phyloP scores from a whole-genome alignment of 2,113 vertebrate genomes.

The Chaetorhynchus papuensis region DNA sequence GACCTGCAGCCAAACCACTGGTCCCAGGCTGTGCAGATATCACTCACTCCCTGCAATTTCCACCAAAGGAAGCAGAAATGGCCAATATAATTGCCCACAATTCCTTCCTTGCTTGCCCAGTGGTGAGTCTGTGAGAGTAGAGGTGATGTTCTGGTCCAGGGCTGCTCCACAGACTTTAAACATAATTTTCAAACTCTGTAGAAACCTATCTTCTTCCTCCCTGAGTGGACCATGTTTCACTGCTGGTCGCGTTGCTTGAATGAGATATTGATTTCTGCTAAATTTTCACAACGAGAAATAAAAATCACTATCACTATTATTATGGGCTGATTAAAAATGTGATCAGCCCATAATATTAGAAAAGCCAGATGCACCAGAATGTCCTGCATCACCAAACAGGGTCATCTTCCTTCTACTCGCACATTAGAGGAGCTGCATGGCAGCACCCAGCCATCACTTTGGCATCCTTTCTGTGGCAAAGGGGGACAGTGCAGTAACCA shows the following conservation, averaged over 20 bases:
- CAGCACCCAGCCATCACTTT: neutral
- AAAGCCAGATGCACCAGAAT: neutral
- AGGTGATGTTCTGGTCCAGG: neutral
- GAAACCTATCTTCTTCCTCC: neutral
- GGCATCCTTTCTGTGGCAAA: neutral
- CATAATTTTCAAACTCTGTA: neutral
- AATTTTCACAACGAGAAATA: neutral
- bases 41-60: neutral
- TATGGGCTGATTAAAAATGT: neutral
- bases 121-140: rapidly evolving
- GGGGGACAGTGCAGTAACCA: neutral
- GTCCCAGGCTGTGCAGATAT: neutral
- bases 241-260: neutral
- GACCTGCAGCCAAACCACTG: neutral
- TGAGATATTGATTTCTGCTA: neutral
- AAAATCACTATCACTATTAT: neutral
- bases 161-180: neutral
- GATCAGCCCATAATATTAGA: neutral
- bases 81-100: neutral
- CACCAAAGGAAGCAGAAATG: neutral
- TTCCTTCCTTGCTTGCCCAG: neutral
- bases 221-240: neutral
- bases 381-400: neutral
- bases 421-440: neutral
- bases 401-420: neutral